Percentiles rank a stretch among this genome's conserved stretches.
phyloP scores from a whole-genome alignment of 2,797 vertebrate species.

The Sebastes jordani region DNA sequence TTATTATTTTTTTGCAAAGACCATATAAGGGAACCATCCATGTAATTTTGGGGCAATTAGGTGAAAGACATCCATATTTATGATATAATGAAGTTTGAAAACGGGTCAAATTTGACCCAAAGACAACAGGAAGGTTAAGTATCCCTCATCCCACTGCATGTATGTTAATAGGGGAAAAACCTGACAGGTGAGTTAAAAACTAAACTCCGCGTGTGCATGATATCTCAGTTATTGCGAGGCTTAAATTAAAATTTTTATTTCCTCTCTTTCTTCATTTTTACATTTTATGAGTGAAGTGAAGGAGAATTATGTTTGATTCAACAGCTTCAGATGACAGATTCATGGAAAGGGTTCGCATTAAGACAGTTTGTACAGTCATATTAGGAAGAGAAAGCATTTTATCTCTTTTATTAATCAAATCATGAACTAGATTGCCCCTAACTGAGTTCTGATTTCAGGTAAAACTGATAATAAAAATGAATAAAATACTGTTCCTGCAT shows the following conservation, averaged over 20 bases:
- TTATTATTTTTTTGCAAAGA: too few species aligned
- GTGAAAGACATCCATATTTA: too few species aligned
- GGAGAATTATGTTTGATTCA: background rate
- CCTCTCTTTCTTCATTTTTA: background rate
- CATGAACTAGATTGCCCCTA: background rate
- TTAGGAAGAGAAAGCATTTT: background rate
- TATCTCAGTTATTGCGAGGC: background rate
- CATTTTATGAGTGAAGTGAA: background rate
- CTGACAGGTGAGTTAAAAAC: background rate
- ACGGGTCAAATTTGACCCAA: too few species aligned
- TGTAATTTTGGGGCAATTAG: too few species aligned
- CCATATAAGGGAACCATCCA: too few species aligned
- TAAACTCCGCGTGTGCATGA: background rate
- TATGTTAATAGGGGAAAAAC: background rate
- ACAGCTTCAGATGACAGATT: background rate
- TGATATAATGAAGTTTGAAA: too few species aligned
- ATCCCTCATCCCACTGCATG: background rate
- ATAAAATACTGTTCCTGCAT: background rate
- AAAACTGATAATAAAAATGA: background rate
- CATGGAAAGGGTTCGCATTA: background rate
- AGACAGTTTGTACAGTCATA: background rate
- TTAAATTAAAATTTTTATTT: background rate
- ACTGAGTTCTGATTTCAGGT: background rate
- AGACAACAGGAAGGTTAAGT: background rate
- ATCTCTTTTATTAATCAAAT: background rate